Evolutionary conservation across 1,140 invertebrate species (phyloP).

Genomic region (Phymorhynchus buccinoides): DNA sequence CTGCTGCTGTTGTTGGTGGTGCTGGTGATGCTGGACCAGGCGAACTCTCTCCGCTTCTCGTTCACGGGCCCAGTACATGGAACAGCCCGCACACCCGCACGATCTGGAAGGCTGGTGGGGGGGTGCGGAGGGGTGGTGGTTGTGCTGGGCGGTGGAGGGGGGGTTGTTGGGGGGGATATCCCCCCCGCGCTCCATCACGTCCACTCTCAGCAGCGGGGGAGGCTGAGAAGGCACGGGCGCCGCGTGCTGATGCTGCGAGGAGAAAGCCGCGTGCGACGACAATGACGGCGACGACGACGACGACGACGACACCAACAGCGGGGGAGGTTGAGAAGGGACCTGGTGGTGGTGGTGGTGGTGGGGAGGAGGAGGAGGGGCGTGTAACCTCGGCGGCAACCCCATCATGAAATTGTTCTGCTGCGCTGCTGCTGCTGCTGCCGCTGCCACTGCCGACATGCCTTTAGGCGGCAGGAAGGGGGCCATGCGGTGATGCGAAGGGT

Average conservation of each 20-base stretch:
- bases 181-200: not conserved
- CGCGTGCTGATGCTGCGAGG: not conserved
- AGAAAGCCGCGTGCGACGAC: not conserved
- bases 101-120: conserved; percentile 43
- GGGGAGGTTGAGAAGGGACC: not conserved
- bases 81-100: conserved; percentile 38
- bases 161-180: conserved; percentile 12
- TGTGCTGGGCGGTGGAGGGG: too few species aligned
- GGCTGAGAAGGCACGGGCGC: not conserved
- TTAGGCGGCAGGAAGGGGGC: conserved; percentile 8
- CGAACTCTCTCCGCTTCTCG: not conserved
- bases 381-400: not conserved
- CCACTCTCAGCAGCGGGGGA: conserved; percentile 37
- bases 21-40: not conserved
- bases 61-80: conserved; percentile 24
- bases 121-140: conserved; percentile 34
- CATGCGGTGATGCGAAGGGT: conserved; percentile 8
- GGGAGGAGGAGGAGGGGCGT: not conserved
- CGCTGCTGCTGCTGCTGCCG: not conserved
- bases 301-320: not conserved
- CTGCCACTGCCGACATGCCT: not conserved
- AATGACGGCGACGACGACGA: too few species aligned
- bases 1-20: too few species aligned
- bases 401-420: not conserved
- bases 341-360: not conserved